A percentile compares a stretch with the other conserved stretches of the same genome.
Evolutionary conservation across 2,888 invertebrate genomes (phyloP).

Genomic region (Galeopsomyia nigrocyanea): DNA sequence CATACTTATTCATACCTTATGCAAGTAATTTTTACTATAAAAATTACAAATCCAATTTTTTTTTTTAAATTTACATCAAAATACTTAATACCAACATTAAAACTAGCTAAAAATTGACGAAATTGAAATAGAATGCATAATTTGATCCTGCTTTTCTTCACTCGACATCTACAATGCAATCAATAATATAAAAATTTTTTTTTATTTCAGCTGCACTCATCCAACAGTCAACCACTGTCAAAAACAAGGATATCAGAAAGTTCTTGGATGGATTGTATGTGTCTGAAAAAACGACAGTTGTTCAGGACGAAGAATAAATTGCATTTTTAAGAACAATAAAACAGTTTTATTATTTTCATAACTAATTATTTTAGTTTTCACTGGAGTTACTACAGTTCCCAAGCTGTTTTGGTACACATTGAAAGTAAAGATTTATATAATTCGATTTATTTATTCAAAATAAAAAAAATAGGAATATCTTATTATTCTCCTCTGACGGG

Average conservation of each 20-base stretch:
- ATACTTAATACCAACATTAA: neutral
- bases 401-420: neutral
- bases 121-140: too few species aligned
- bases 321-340: slow-evolving; percentile 45
- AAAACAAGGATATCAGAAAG: slow-evolving; percentile 99
- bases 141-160: too few species aligned
- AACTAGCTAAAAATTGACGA: too few species aligned
- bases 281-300: slow-evolving; percentile 97
- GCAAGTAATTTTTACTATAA: neutral
- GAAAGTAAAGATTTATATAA: too few species aligned
- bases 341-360: slow-evolving; percentile 12
- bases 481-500: too few species aligned
- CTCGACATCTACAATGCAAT: too few species aligned
- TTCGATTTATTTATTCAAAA: too few species aligned
- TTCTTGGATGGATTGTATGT: slow-evolving; percentile 99
- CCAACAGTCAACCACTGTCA: slow-evolving; percentile 98
- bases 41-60: too few species aligned
- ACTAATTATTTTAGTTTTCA: neutral
- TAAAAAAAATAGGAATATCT: too few species aligned
- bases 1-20: too few species aligned
- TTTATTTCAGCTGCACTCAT: slow-evolving; percentile 89
- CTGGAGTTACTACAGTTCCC: neutral
- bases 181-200: slow-evolving; percentile 18
- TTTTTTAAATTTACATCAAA: neutral
- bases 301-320: slow-evolving; percentile 77